These are phyloP conservation scores for Dryobotodes eremita DNA, from an alignment of 2,888 invertebrate genomes.

Conservation along the genomic window DNA sequence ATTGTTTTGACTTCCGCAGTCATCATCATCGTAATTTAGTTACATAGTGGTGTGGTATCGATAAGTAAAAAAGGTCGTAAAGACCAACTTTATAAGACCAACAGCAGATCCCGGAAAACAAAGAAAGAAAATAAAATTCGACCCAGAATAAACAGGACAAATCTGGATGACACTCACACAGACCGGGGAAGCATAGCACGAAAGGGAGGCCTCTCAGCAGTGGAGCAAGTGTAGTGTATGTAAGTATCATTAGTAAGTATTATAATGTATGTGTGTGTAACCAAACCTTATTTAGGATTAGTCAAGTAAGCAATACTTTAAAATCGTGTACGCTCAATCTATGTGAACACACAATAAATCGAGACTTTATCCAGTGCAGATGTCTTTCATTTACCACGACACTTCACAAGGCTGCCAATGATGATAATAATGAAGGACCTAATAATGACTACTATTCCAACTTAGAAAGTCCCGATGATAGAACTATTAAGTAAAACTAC, in stretches of 20 bases:
- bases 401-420: background rate
- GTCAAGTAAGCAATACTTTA: no score
- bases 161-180: background rate
- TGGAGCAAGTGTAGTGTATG: no score
- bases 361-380: no score
- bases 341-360: no score
- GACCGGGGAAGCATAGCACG: background rate
- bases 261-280: no score
- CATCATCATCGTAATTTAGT: background rate
- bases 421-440: background rate
- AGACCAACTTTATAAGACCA: background rate
- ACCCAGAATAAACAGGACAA: background rate
- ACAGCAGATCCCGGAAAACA: background rate
- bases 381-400: no score
- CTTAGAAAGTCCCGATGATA: background rate
- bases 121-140: background rate
- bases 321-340: no score
- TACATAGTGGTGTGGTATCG: no score
- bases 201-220: no score
- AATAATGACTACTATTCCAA: background rate
- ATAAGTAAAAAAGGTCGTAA: background rate
- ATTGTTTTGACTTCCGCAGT: constrained; percentile 30
- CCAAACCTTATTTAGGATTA: no score
- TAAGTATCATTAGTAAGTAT: no score
- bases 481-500: background rate